These are phyloP conservation scores for Drosophila mulleri DNA, from an alignment of 2,888 invertebrate species.

Conservation along the genomic window DNA sequence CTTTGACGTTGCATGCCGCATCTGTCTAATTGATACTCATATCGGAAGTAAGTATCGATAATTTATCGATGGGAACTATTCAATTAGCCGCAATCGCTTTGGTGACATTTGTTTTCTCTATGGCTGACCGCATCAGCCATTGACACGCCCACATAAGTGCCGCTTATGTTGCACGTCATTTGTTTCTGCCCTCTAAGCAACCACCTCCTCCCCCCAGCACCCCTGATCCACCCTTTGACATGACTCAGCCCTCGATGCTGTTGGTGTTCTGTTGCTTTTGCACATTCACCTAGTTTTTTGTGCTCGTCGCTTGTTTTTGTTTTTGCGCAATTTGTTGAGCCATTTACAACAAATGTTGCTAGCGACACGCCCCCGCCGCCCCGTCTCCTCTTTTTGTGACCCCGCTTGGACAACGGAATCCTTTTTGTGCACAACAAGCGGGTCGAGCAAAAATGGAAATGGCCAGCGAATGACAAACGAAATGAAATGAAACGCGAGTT, in stretches of 20 bases:
- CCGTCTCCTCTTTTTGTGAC: constrained; percentile 2
- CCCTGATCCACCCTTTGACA: neutral
- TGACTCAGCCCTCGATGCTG: neutral
- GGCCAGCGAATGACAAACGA: constrained; percentile 58
- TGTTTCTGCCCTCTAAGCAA: constrained; percentile 34
- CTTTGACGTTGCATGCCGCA: neutral
- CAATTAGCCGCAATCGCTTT: constrained; percentile 39
- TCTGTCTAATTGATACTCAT: neutral
- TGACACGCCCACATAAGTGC: constrained; percentile 53
- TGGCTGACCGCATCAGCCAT: constrained; percentile 39
- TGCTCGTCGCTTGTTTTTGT: constrained; percentile 47
- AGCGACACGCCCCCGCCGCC: constrained; percentile 19
- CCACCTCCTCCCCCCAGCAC: neutral
- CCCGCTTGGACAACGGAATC: constrained; percentile 59
- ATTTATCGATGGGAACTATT: constrained; percentile 18
- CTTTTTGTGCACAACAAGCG: constrained; percentile 60
- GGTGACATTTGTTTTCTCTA: constrained; percentile 1
- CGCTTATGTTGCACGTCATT: constrained; percentile 63
- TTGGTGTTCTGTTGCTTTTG: constrained; percentile 1
- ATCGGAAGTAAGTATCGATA: neutral
- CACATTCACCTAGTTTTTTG: constrained; percentile 21
- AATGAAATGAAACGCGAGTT: constrained; percentile 15
- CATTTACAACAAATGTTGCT: constrained; percentile 69
- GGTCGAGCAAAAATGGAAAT: constrained; percentile 32
- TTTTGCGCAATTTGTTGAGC: constrained; percentile 65